Evolutionary conservation across 1,140 invertebrate species (phyloP).

Genomic region (Pristionchus pacificus): DNA sequence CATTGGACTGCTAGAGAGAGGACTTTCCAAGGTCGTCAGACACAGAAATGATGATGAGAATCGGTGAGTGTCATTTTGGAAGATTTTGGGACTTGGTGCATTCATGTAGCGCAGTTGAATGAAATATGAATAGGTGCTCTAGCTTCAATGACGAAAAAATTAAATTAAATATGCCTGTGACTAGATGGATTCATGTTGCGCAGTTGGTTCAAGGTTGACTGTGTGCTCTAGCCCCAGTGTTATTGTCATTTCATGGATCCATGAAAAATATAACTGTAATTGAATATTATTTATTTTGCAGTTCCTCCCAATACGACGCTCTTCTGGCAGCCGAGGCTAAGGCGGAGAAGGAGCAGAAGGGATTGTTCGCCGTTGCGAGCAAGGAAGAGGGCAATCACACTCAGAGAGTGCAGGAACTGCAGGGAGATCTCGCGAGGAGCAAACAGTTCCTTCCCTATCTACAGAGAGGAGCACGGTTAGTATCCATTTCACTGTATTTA

Average conservation of each 20-base stretch:
- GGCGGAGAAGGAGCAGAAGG: slow-evolving; percentile 78
- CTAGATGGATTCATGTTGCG: too few relatives aligned
- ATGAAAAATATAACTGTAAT: background rate
- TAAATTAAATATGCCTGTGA: too few relatives aligned
- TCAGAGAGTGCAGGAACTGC: slow-evolving; percentile 81
- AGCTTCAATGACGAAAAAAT: too few relatives aligned
- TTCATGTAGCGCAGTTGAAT: too few relatives aligned
- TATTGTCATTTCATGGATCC: too few relatives aligned
- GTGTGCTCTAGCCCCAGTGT: too few relatives aligned
- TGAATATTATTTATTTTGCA: slow-evolving; percentile 13
- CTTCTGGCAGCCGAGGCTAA: slow-evolving; percentile 86
- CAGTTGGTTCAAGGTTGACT: too few relatives aligned
- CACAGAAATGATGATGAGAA: slow-evolving; percentile 93
- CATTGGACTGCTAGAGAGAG: slow-evolving; percentile 85
- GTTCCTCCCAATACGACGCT: slow-evolving; percentile 83
- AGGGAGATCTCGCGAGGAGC: slow-evolving; percentile 76
- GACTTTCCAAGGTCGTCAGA: slow-evolving; percentile 82
- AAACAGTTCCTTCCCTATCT: slow-evolving; percentile 87
- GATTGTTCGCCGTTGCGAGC: slow-evolving; percentile 68
- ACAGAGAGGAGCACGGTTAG: slow-evolving; percentile 64
- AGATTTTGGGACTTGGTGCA: too few relatives aligned
- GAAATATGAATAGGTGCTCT: too few relatives aligned
- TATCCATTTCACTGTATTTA: background rate
- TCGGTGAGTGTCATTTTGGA: too few relatives aligned
- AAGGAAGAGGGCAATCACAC: slow-evolving; percentile 58